phyloP scores from a whole-genome alignment of 2,113 vertebrate species.

The Murina feae region DNA sequence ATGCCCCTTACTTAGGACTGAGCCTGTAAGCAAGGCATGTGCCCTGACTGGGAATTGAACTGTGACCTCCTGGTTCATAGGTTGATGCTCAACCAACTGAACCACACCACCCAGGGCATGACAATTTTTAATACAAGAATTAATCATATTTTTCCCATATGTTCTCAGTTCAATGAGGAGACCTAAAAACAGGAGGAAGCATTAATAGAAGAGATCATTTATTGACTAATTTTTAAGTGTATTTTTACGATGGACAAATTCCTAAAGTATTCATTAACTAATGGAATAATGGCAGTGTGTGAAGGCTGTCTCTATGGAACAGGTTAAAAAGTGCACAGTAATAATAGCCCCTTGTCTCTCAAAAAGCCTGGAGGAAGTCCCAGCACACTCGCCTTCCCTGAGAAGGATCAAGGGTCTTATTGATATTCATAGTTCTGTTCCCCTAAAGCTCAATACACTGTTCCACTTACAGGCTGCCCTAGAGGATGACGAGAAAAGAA shows the following conservation, averaged over 20 bases:
- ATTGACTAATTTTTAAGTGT: slow-evolving; percentile 76
- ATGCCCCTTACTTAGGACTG: too few relatives aligned
- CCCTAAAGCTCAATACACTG: neutral
- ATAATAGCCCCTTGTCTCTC: slow-evolving; percentile 48
- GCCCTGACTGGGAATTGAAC: too few relatives aligned
- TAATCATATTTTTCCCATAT: slow-evolving; percentile 20
- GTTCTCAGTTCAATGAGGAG: slow-evolving; percentile 62
- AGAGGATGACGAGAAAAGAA: neutral
- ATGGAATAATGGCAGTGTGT: slow-evolving; percentile 72
- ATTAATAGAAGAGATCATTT: slow-evolving; percentile 71
- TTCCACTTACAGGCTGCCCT: neutral
- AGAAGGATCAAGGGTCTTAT: slow-evolving; percentile 35
- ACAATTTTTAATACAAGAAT: slow-evolving; percentile 40
- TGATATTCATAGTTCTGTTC: slow-evolving; percentile 55
- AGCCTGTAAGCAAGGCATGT: too few relatives aligned
- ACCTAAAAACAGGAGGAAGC: slow-evolving; percentile 40
- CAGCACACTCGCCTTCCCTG: neutral
- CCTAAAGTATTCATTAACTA: slow-evolving; percentile 79
- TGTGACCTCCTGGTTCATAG: too few relatives aligned
- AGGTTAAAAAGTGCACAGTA: slow-evolving; percentile 69
- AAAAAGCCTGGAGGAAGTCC: neutral
- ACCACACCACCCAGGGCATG: too few relatives aligned
- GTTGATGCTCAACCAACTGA: too few relatives aligned
- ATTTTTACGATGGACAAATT: slow-evolving; percentile 72
- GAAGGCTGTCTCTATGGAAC: slow-evolving; percentile 46